Conservation (phyloP, 2,888 invertebrate species). For the Oligia strigilis region DNA sequence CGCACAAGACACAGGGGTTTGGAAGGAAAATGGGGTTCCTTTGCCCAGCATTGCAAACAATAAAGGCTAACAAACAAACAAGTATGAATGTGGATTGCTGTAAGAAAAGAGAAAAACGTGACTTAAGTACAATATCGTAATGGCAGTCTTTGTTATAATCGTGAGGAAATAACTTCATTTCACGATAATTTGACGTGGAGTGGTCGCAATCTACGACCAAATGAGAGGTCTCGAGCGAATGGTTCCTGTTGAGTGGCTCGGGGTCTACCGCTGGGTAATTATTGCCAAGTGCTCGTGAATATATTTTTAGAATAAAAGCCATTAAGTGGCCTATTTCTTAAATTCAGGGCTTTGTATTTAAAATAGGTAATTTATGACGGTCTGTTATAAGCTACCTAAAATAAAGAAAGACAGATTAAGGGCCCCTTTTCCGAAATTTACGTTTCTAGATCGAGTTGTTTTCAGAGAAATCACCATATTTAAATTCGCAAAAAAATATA, state of each 20-base stretch:
- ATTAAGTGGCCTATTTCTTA: not conserved
- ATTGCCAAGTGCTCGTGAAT: not conserved
- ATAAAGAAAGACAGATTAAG: too few species aligned
- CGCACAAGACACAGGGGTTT: not conserved
- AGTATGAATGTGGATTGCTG: not conserved
- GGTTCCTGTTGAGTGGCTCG: conserved; percentile 14
- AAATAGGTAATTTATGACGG: not conserved
- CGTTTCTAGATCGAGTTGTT: too few species aligned
- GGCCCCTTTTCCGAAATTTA: too few species aligned
- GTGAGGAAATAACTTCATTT: not conserved
- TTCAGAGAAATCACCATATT: too few species aligned
- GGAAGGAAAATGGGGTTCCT: not conserved
- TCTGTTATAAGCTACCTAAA: not conserved
- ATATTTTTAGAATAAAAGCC: not conserved
- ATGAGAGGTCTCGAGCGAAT: conserved; percentile 27
- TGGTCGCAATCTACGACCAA: conserved; percentile 32
- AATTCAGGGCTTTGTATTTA: not conserved
- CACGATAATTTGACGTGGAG: conserved; percentile 33
- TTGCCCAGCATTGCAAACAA: not conserved
- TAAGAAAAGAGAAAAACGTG: not conserved
- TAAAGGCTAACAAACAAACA: not conserved
- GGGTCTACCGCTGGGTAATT: not conserved
- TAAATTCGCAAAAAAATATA: too few species aligned
- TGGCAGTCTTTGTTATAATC: not conserved
- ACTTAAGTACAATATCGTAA: not conserved